These are phyloP conservation scores for Actias luna DNA, from an alignment of 2,888 invertebrate genomes.

Conservation along the genomic window DNA sequence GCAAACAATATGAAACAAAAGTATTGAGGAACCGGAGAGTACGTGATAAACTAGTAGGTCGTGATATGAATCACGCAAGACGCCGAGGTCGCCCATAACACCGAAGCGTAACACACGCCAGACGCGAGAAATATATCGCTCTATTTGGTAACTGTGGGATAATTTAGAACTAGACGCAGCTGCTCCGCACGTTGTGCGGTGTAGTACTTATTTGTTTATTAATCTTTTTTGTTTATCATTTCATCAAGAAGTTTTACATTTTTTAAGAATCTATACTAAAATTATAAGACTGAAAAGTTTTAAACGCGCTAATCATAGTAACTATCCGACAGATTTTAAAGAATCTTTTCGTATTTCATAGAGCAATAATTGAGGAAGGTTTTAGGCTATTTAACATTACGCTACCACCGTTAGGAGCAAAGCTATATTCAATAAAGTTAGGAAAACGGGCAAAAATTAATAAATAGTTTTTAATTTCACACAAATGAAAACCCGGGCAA, in stretches of 20 bases:
- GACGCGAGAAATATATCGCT: slow-evolving; percentile 6
- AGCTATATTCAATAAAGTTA: too few species aligned
- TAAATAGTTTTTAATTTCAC: too few species aligned
- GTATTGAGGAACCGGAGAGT: not conserved
- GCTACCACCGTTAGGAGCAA: too few species aligned
- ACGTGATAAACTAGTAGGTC: not conserved
- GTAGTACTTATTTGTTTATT: not conserved
- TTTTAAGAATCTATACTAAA: not conserved
- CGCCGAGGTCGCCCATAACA: slow-evolving; percentile 6
- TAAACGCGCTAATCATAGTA: too few species aligned
- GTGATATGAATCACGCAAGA: slow-evolving; percentile 5
- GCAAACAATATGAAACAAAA: not conserved
- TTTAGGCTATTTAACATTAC: too few species aligned
- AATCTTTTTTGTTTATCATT: not conserved
- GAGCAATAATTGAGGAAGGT: too few species aligned
- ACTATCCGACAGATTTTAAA: too few species aligned
- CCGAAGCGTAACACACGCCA: not conserved
- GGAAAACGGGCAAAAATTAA: too few species aligned
- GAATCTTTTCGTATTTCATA: too few species aligned
- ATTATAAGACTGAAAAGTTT: not conserved
- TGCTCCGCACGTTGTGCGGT: slow-evolving; percentile 5
- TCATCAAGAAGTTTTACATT: not conserved
- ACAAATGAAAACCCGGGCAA: too few species aligned
- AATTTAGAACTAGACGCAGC: slow-evolving; percentile 4
- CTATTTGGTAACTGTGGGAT: slow-evolving; percentile 5